Percentiles rank a stretch among this genome's conserved stretches.
Conservation (phyloP, 2,113 vertebrate species). For the Marmota flaviventris region DNA sequence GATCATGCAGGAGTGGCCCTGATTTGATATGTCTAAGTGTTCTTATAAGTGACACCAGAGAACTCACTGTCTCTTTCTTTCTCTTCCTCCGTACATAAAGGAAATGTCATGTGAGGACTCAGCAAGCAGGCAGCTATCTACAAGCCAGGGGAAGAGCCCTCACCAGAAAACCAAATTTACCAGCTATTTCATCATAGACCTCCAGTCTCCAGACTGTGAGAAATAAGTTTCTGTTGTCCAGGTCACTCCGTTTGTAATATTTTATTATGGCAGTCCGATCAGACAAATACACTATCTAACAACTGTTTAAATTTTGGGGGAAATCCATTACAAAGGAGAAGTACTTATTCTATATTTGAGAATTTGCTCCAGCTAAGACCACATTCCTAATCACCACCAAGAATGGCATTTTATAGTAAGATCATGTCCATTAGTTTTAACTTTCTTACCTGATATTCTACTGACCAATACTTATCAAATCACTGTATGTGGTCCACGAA, state of each 20-base stretch:
- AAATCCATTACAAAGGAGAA: neutral
- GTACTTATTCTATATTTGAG: neutral
- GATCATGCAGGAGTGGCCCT: neutral
- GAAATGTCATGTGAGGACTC: no score
- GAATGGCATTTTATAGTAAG: neutral
- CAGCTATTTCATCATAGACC: neutral
- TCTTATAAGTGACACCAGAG: neutral
- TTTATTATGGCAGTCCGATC: neutral
- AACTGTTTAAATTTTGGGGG: neutral
- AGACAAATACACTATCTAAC: neutral
- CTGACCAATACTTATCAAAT: neutral
- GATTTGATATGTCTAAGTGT: neutral
- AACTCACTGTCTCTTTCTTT: neutral
- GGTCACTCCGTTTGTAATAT: neutral
- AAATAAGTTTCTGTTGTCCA: neutral
- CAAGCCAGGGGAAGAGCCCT: neutral
- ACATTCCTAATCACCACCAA: neutral
- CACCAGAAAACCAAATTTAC: neutral
- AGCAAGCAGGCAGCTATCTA: neutral
- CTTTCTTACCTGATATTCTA: neutral
- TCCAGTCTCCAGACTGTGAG: neutral
- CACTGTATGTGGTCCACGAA: neutral
- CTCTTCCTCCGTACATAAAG: neutral
- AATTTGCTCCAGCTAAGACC: neutral
- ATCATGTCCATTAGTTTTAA: neutral